Percentiles rank a stretch among this genome's conserved stretches.
Conservation (phyloP, 1,140 invertebrate species). For the Calliphora vicina region DNA sequence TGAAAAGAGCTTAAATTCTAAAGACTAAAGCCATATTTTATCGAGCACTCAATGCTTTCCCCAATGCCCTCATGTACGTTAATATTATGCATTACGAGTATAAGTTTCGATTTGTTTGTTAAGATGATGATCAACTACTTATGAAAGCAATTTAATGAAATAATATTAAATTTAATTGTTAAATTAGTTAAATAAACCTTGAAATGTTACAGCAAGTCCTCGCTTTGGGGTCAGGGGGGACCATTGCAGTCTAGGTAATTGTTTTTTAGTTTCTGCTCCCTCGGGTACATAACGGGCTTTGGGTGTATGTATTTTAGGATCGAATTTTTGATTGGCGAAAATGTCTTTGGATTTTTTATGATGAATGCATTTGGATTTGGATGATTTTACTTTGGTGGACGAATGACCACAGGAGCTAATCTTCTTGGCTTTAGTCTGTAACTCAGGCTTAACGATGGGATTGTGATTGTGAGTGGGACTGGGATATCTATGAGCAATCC, state of each 20-base stretch:
- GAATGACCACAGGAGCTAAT: neutral
- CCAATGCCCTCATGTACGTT: neutral
- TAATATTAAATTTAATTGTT: neutral
- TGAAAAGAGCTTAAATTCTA: neutral
- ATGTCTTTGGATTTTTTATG: constrained; percentile 61
- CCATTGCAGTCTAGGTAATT: neutral
- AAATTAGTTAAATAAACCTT: constrained; percentile 48
- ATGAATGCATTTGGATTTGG: constrained; percentile 37
- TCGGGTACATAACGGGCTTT: constrained; percentile 78
- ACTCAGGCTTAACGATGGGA: constrained; percentile 39
- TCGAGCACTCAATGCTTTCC: neutral
- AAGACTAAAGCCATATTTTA: neutral
- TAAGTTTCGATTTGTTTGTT: neutral
- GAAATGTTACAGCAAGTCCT: constrained; percentile 54
- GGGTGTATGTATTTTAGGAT: constrained; percentile 77
- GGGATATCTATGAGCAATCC: constrained; percentile 80
- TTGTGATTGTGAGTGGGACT: constrained; percentile 74
- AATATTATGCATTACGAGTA: neutral
- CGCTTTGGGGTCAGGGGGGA: constrained; percentile 44
- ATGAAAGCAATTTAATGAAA: neutral
- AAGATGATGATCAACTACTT: neutral
- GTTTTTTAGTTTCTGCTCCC: constrained; percentile 42
- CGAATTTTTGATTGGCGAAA: constrained; percentile 75
- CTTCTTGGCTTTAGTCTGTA: neutral
- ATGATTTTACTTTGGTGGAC: neutral